Evolutionary conservation across 2,888 invertebrate genomes (phyloP).

Genomic region (Epinotia bilunana): DNA sequence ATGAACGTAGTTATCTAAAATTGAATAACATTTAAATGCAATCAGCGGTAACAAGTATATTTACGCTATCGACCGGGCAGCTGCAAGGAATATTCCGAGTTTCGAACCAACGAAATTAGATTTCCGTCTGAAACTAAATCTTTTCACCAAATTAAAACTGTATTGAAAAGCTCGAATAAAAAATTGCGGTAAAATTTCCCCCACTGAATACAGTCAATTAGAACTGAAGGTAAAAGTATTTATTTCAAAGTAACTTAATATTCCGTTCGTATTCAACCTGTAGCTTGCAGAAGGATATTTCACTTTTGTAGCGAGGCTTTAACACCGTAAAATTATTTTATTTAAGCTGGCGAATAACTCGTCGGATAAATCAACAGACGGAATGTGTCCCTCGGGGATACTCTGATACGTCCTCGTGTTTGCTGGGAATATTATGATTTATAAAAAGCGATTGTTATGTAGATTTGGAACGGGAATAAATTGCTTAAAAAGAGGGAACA

Average conservation of each 20-base stretch:
- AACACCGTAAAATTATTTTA: conserved; percentile 41
- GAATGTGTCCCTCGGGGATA: conserved; percentile 31
- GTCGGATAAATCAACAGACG: conserved; percentile 44
- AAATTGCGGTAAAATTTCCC: conserved; percentile 26
- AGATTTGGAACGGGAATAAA: conserved; percentile 32
- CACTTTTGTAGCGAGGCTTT: conserved; percentile 39
- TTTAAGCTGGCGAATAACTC: conserved; percentile 36
- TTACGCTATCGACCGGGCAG: conserved; percentile 1
- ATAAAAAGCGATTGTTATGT: conserved; percentile 42
- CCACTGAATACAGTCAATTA: conserved; percentile 41
- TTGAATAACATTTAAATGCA: neutral
- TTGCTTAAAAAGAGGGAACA: conserved; percentile 28
- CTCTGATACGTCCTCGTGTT: conserved; percentile 39
- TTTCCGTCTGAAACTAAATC: conserved; percentile 35
- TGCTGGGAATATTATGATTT: conserved; percentile 38
- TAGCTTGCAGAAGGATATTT: conserved; percentile 34
- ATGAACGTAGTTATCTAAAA: conserved; percentile 5
- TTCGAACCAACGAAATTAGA: conserved; percentile 23
- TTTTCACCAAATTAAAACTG: conserved; percentile 31
- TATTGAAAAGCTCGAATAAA: conserved; percentile 35
- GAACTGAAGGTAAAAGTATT: conserved; percentile 39
- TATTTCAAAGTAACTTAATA: conserved; percentile 41
- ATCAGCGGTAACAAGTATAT: conserved; percentile 10
- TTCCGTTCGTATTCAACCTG: conserved; percentile 31
- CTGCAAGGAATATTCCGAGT: conserved; percentile 23